Base-by-base conservation (phyloP, 1,140 invertebrate species). In the Bombus huntii region DNA sequence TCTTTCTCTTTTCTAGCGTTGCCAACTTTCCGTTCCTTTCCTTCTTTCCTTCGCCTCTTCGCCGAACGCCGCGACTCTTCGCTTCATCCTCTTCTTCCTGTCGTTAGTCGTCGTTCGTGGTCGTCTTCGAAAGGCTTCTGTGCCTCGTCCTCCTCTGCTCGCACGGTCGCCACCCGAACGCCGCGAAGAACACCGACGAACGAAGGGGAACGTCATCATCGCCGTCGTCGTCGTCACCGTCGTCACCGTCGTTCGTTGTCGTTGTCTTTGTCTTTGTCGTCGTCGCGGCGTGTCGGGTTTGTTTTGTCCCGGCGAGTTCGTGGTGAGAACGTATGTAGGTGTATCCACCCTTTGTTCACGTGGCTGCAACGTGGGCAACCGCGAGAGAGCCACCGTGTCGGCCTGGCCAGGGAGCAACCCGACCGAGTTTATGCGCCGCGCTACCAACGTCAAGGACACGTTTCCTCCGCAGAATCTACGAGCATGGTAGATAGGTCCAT, bases 271-370 rank as follows among this genome's bases (percentile, higher is more conserved):
- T 59, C 3, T 1, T 59, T 0, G 25, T 59, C 9, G 25, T 28
- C 3, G 25, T 59, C 57, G 25, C 62, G 62, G n/a, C 15, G n/a
- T 65, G 66, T 87, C 86, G 87, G 70, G 86, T 88, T 90, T 91
- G 88, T 90, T 91, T 89, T 88, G 87, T 89, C 87, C 81, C 86
- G 75, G 86, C 88, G 89, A 91, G 91, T 88, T 86, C 86, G 86
- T 83, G 88, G 88, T 90, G 86, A 86, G 78, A 80, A 85, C 83
- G 83, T 84, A 84, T 72, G 83, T 85, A 85, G 83, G 83, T 85
- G 78, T 85, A 81, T 74, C 88, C 86, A 90, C 87, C 88, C 87
- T 91, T 90, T 90, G 90, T 90, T 92, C 84, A 83, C 87, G 86
- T 87, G 88, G 88, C 87, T 79, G 90, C 87, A 53, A 85, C 68